Evolutionary conservation across 2,797 vertebrate genomes (phyloP).

Genomic region (Monodelphis domestica): DNA sequence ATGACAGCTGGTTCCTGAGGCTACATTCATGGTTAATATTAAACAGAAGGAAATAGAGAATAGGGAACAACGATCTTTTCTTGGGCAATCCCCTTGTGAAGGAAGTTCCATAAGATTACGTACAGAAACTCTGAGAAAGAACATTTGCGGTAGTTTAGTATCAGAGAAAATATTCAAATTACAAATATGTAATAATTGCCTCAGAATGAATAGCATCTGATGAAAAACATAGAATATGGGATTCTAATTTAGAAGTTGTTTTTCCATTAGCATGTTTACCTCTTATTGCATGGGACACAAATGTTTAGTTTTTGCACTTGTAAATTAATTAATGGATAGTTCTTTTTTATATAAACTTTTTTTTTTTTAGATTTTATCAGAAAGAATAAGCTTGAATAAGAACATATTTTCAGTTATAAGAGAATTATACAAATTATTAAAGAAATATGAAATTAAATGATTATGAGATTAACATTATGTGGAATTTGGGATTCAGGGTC

Average conservation of each 20-base stretch:
- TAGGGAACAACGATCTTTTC: constrained; percentile 1
- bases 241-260: constrained; percentile 39
- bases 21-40: background rate
- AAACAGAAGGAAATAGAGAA: constrained; percentile 43
- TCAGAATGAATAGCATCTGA: constrained; percentile 60
- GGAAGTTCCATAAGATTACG: constrained; percentile 68
- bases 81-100: constrained; percentile 34
- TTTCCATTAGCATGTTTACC: constrained; percentile 60
- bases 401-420: constrained; percentile 65
- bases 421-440: background rate
- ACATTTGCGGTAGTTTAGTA: constrained; percentile 52
- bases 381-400: constrained; percentile 60
- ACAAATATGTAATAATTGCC: constrained; percentile 43
- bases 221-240: constrained; percentile 70
- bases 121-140: background rate
- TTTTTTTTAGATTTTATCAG: constrained; percentile 47
- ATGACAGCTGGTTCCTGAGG: constrained; percentile 29
- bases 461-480: constrained; percentile 29
- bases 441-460: constrained; percentile 23
- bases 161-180: constrained; percentile 71
- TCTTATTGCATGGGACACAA: constrained; percentile 61
- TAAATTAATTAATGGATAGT: background rate
- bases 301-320: constrained; percentile 17
- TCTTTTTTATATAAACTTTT: constrained; percentile 8
- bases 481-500: constrained; percentile 1